Percentiles rank a stretch among this genome's conserved stretches.
Evolutionary conservation across 2,113 vertebrate species (phyloP).

Genomic region (Acanthisitta chloris): DNA sequence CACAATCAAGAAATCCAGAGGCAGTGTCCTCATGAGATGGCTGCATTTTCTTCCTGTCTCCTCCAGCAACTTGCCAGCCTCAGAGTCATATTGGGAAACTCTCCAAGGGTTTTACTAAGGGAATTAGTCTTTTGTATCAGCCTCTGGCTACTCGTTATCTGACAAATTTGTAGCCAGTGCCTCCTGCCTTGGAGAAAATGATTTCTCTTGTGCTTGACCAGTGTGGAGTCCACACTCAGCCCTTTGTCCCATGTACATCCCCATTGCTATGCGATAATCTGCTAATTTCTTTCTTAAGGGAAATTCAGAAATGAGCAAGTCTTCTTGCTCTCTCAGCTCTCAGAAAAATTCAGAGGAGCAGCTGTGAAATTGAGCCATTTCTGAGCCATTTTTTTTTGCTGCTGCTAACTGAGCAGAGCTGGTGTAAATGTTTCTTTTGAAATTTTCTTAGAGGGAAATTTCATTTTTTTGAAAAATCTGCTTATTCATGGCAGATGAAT

Average conservation of each 20-base stretch:
- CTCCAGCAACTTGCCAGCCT: background rate
- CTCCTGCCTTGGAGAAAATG: background rate
- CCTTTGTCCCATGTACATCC: background rate
- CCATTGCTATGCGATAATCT: background rate
- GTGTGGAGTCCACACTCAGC: background rate
- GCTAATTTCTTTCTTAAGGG: background rate
- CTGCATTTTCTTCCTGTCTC: background rate
- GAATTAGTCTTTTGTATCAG: conserved; percentile 40
- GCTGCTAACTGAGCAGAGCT: background rate
- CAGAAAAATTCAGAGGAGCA: conserved; percentile 10
- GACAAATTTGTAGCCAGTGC: background rate
- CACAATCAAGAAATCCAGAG: background rate
- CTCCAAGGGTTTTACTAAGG: conserved; percentile 19
- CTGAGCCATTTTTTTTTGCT: background rate
- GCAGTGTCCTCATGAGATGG: background rate
- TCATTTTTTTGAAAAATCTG: background rate
- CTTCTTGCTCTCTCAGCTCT: background rate
- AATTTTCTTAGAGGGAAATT: conserved; percentile 22
- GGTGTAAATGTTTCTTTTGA: conserved; percentile 1
- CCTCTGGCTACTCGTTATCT: conserved; percentile 25
- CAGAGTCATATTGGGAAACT: background rate
- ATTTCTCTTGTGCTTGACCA: background rate
- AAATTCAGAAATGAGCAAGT: background rate
- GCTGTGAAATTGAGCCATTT: background rate
- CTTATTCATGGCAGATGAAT: conserved; percentile 28